These are phyloP conservation scores for Caenorhabditis remanei DNA, from an alignment of 1,140 invertebrate genomes.

Conservation along the genomic window DNA sequence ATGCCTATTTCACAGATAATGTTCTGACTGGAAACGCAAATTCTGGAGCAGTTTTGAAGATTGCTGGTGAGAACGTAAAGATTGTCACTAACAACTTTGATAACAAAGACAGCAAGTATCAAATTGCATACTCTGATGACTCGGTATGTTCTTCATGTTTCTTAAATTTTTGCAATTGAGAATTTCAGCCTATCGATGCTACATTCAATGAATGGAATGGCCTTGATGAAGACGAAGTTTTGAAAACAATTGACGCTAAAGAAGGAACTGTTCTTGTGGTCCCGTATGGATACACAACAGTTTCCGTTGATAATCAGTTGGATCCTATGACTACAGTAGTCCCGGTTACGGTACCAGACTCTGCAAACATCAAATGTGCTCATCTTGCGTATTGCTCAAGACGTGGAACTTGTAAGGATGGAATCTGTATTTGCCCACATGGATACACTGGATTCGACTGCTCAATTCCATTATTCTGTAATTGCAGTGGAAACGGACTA, in stretches of 20 bases:
- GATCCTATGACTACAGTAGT: constrained; percentile 36
- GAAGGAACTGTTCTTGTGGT: constrained; percentile 36
- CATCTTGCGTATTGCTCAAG: constrained; percentile 51
- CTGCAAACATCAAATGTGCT: constrained; percentile 43
- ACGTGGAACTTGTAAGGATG: constrained; percentile 49
- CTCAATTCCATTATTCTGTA: constrained; percentile 46
- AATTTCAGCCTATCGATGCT: constrained; percentile 24
- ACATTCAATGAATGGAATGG: constrained; percentile 49
- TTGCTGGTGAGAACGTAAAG: constrained; percentile 29
- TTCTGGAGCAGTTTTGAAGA: constrained; percentile 35
- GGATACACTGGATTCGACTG: constrained; percentile 51
- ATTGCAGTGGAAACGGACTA: constrained; percentile 44
- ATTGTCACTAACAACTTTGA: constrained; percentile 37
- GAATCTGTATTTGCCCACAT: constrained; percentile 54
- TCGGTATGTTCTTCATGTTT: not conserved
- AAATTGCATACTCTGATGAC: constrained; percentile 27
- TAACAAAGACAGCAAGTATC: constrained; percentile 47
- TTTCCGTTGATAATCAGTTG: not conserved
- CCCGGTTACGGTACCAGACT: not conserved
- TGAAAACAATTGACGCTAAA: constrained; percentile 45
- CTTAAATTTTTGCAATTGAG: not conserved
- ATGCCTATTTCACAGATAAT: constrained; percentile 44
- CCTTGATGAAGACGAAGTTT: constrained; percentile 6
- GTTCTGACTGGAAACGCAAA: constrained; percentile 5
- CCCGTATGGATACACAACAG: not conserved